Conservation (phyloP, 2,113 vertebrate genomes). For the Cervus canadensis region DNA sequence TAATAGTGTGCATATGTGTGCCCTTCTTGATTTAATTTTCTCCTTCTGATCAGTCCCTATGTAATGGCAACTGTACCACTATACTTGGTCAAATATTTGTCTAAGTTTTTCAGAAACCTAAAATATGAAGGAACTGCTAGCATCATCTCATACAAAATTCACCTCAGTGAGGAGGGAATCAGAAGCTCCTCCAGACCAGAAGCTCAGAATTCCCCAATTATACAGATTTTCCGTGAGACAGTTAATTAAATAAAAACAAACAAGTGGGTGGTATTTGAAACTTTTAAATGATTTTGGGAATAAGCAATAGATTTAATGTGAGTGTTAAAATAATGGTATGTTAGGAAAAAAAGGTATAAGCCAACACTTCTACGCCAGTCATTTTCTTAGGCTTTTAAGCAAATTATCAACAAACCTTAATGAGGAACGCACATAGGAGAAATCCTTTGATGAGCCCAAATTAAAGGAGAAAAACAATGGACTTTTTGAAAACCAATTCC, state of each 20-base stretch:
- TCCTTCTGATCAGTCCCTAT: background rate
- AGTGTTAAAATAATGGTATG: background rate
- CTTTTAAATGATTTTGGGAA: background rate
- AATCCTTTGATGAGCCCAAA: constrained; percentile 35
- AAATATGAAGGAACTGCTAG: background rate
- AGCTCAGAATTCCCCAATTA: background rate
- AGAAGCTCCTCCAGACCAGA: background rate
- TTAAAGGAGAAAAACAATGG: constrained; percentile 10
- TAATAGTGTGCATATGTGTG: background rate
- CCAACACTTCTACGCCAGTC: background rate
- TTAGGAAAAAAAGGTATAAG: background rate
- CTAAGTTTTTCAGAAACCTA: background rate
- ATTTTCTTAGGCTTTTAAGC: constrained; percentile 48
- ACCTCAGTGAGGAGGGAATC: background rate
- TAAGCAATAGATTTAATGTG: background rate
- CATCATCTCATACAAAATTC: background rate
- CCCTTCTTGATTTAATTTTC: background rate
- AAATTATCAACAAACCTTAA: constrained; percentile 56
- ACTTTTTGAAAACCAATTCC: constrained; percentile 20
- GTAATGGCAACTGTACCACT: background rate
- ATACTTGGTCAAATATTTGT: background rate
- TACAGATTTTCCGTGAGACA: background rate
- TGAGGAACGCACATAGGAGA: background rate
- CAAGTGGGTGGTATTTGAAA: background rate
- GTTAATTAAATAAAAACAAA: background rate